phyloP scores from a whole-genome alignment of 2,888 invertebrate species.

The Eristalinus aeneus region DNA sequence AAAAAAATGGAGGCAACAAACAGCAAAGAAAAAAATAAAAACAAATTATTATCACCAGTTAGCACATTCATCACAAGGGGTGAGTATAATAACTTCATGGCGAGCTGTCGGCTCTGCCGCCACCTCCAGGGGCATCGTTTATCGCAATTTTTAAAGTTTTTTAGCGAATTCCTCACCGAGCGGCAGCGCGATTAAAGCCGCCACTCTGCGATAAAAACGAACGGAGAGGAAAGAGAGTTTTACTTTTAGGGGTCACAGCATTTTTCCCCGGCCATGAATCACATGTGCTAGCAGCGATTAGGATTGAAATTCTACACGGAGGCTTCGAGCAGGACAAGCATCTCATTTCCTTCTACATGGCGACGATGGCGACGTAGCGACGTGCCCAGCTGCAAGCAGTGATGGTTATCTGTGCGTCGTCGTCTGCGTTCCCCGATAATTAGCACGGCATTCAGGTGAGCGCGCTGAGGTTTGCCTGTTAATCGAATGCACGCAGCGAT shows the following conservation, averaged over 20 bases:
- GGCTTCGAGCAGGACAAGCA: conserved; percentile 27
- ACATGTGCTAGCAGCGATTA: conserved; percentile 1
- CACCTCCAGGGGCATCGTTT: not conserved
- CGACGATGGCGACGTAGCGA: too few species aligned
- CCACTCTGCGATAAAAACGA: conserved; percentile 20
- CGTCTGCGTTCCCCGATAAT: conserved; percentile 40
- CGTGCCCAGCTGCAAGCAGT: not conserved
- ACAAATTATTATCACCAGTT: conserved; percentile 34
- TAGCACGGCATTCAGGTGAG: conserved; percentile 48
- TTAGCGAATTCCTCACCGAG: not conserved
- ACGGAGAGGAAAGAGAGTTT: not conserved
- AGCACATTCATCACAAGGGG: conserved; percentile 44
- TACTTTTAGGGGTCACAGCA: conserved; percentile 43
- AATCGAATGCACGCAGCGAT: conserved; percentile 51
- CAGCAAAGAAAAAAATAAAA: conserved; percentile 19
- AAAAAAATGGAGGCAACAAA: not conserved
- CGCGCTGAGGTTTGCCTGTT: conserved; percentile 41
- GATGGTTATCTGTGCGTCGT: not conserved
- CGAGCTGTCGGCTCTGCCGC: not conserved
- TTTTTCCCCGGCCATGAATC: conserved; percentile 16
- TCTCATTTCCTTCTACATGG: conserved; percentile 18
- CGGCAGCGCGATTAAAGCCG: not conserved
- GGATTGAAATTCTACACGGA: conserved; percentile 19
- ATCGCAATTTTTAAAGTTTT: conserved; percentile 23
- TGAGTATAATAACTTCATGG: conserved; percentile 13